Base-by-base conservation (phyloP, 2,113 vertebrate species). In the Amblyornis subalaris region DNA sequence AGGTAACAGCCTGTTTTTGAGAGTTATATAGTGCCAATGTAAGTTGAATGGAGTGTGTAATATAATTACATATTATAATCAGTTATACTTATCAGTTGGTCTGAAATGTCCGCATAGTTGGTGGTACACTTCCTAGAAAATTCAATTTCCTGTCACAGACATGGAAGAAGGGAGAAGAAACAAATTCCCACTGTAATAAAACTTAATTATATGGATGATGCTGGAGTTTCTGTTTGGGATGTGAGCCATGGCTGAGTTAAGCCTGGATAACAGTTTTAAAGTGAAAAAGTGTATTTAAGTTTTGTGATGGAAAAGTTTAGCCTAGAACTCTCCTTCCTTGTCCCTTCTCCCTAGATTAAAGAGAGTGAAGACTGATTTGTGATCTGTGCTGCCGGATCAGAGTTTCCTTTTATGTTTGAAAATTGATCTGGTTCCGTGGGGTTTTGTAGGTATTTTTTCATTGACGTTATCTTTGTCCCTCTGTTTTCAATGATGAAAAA, bases 271-370 rank as follows among this genome's bases (percentile, higher is more conserved):
- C 13, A n/a, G 23, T 55, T 69, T 25, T 74, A 40, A 78, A 90
- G 40, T 4, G 5, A 47, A 74, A 74, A 64, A 67, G 2, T 0
- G 0, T 40, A 7, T 64, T 40, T 7, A 76, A 62, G 28, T 75
- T 75, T 66, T 42, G 29, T 50, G n/a, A 42, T 88, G 78, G 62
- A 61, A 73, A 38, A 61, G 71, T 38, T 89, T 36, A 53, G 26
- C 14, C 45, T 54, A 33, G 15, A 77, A 51, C 40, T 85, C 47
- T 81, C 7, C 18, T 62, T 76, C 47, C 33, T 69, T 85, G 45
- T 79, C 62, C 6, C 0, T 83, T 85, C 64, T 70, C 21, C 25
- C 12, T 66, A 9, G 33, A 12, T 5, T 58, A 62, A 82, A 71
- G 69, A 78, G 47, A 47, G 20, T 38, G 75, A 90, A 57, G 53